These are phyloP conservation scores for Sarcophaga bullata DNA, from an alignment of 1,140 invertebrate species.

Conservation along the genomic window DNA sequence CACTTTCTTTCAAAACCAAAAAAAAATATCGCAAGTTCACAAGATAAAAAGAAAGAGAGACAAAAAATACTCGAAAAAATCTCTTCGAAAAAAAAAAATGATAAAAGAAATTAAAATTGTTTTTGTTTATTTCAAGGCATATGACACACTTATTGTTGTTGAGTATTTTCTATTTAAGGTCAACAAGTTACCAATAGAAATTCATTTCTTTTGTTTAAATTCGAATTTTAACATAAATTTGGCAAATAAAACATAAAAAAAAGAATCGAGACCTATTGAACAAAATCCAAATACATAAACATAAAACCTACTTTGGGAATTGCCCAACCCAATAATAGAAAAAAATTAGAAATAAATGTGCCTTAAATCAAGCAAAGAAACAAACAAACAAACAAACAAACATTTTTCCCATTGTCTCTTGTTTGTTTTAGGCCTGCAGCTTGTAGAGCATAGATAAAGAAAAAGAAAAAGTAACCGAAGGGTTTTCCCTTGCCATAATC, in stretches of 20 bases:
- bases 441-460: not conserved
- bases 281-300: not conserved
- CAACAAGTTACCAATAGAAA: constrained; percentile 4
- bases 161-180: constrained; percentile 13
- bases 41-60: too few relatives aligned
- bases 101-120: not conserved
- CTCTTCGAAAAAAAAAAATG: not conserved
- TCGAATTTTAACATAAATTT: not conserved
- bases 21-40: not conserved
- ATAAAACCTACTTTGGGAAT: not conserved
- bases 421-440: not conserved
- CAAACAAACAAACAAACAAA: not conserved
- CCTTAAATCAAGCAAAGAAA: not conserved
- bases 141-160: constrained; percentile 5
- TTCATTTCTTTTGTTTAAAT: not conserved
- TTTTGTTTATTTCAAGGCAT: not conserved
- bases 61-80: not conserved
- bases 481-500: constrained; percentile 12
- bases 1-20: not conserved
- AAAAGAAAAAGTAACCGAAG: not conserved
- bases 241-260: not conserved
- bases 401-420: not conserved
- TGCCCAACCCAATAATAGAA: constrained; percentile 13
- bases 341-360: constrained; percentile 15
- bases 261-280: not conserved